Evolutionary conservation across 1,140 invertebrate species (phyloP), one percentile per base, ranked within the genome.

Genomic region (Lanistes nyassanus): DNA sequence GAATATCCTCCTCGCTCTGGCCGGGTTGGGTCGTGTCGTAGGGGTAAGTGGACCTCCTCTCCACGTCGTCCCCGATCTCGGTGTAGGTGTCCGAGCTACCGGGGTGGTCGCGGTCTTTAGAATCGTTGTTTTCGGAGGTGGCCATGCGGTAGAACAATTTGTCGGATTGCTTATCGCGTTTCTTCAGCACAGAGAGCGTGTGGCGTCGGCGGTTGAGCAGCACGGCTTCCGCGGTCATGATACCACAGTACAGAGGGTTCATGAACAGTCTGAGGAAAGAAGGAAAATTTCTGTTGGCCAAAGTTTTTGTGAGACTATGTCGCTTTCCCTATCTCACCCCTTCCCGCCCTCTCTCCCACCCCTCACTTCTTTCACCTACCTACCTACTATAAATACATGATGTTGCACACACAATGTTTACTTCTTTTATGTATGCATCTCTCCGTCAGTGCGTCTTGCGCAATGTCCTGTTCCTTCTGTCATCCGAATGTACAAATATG

Each of bases 151-250:
- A 60, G 21, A 51, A 36, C n/a, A 51, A 19, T 21, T 26, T 21
- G 31, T 55, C 31, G 23, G 26, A 13, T 1, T 29, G 21, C 34
- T 26, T 37, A 21, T 56, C 23, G n/a, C 68, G 31, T 65, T 58
- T 94, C 94, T 85, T 97, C 95, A 88, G 98, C 26, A 47, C 47
- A 31, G n/a, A 29, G 0, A 73, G 34, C 96, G 74, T 82, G 85
- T 99, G 95, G 75, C 96, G 91, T 81, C 95, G 92, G 77, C 98
- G 90, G 87, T 99, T 99, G 42, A 99, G 89, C 3, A 96, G 94
- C 90, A 99, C 92, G 7, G 96, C 97, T 89, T 99, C 97, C 88
- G 98, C 97, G 73, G 99, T 95, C 1, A 99, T 90, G 19, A 97
- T 87, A 0, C 94, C 93, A 83, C 95, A 94, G 88, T 98, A 99